Conservation (phyloP, 1,140 invertebrate genomes). For the Orius insidiosus region DNA sequence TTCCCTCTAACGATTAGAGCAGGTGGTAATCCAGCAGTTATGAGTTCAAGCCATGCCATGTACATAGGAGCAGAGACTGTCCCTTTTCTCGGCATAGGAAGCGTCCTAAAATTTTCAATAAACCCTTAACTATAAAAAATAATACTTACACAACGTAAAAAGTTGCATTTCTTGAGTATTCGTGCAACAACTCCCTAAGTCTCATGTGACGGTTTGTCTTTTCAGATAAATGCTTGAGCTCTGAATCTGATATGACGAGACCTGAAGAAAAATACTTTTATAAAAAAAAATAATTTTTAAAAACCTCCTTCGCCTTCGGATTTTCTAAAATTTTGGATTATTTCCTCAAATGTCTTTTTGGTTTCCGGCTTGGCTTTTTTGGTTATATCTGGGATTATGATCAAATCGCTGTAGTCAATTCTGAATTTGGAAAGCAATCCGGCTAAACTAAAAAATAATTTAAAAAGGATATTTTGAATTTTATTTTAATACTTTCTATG, state of each 20-base stretch:
- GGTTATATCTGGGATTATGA: conserved; percentile 41
- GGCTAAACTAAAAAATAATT: conserved; percentile 39
- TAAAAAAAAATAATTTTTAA: neutral
- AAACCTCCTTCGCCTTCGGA: conserved; percentile 3
- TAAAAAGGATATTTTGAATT: conserved; percentile 9
- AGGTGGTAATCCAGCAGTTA: conserved; percentile 78
- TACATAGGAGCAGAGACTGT: conserved; percentile 78
- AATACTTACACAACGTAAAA: conserved; percentile 79
- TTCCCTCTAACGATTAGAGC: conserved; percentile 86
- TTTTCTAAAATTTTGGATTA: conserved; percentile 8
- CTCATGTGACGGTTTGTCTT: conserved; percentile 84
- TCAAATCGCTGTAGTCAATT: conserved; percentile 44
- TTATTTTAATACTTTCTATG: conserved; percentile 32
- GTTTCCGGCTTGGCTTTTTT: conserved; percentile 33
- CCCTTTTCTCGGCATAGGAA: conserved; percentile 81
- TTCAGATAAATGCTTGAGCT: conserved; percentile 65
- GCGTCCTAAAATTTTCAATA: conserved; percentile 57
- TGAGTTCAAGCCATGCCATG: conserved; percentile 78
- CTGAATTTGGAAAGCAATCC: conserved; percentile 45
- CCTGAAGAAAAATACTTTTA: neutral
- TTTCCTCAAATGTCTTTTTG: conserved; percentile 29
- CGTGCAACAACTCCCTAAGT: conserved; percentile 65
- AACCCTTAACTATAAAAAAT: no score
- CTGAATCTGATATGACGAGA: conserved; percentile 49
- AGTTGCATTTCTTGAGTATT: conserved; percentile 69